phyloP scores from a whole-genome alignment of 2,113 vertebrate genomes.

The Bufo gargarizans region DNA sequence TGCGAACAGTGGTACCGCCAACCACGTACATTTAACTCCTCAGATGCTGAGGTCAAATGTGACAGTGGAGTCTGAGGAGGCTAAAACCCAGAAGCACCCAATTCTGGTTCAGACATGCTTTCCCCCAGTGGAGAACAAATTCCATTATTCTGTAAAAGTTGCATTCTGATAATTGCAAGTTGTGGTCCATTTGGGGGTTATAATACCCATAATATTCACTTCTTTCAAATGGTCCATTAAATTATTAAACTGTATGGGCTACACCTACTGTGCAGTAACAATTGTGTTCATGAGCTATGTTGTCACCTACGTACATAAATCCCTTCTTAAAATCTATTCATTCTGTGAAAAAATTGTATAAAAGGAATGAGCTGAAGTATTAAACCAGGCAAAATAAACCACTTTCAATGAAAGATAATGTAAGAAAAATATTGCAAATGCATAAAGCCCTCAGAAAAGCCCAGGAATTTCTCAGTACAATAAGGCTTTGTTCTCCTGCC shows the following conservation, averaged over 20 bases:
- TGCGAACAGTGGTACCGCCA: too few species aligned
- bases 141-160: too few species aligned
- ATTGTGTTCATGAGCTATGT: not conserved
- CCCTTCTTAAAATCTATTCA: conserved; percentile 11
- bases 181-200: not conserved
- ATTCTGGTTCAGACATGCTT: too few species aligned
- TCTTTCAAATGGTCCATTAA: not conserved
- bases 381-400: conserved; percentile 13
- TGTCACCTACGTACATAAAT: not conserved
- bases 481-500: not conserved
- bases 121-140: too few species aligned
- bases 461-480: conserved; percentile 22
- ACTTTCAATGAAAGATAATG: conserved; percentile 11
- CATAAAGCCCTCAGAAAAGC: not conserved
- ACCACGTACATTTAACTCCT: too few species aligned
- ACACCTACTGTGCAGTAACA: not conserved
- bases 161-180: too few species aligned
- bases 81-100: too few species aligned
- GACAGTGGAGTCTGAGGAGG: too few species aligned
- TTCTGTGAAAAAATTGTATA: not conserved
- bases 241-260: not conserved
- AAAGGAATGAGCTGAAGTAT: conserved; percentile 4
- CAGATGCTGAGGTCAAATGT: too few species aligned
- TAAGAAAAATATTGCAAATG: conserved; percentile 28
- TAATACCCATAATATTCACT: not conserved